Conservation (phyloP, 1,140 invertebrate species). For the Hirudo medicinalis region DNA sequence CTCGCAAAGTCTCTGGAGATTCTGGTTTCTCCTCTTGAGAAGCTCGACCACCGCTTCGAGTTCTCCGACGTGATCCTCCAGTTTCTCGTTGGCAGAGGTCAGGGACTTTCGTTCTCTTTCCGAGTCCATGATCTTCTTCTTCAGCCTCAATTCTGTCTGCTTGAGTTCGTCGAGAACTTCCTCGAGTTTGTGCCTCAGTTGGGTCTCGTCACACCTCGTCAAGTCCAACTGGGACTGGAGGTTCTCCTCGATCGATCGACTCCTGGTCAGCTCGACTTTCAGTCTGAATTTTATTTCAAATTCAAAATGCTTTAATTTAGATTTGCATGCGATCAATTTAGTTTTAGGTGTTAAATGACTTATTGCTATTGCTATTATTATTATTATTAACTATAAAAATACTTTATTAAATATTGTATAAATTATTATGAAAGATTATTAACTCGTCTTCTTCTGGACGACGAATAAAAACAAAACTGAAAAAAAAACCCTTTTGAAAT, state of each 20-base stretch:
- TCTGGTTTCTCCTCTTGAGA: neutral
- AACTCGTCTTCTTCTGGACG: no score
- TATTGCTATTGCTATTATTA: no score
- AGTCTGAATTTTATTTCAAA: neutral
- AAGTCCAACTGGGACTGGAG: neutral
- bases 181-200: neutral
- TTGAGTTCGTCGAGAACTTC: neutral
- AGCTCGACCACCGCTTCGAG: neutral
- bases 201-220: neutral
- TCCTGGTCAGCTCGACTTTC: neutral
- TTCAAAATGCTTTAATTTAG: no score
- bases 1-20: constrained; percentile 2
- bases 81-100: neutral
- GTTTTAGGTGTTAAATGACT: no score
- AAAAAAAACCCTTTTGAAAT: no score
- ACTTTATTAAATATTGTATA: no score
- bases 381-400: no score
- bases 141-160: neutral
- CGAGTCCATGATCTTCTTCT: neutral
- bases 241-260: neutral
- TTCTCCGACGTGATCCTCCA: neutral
- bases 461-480: no score
- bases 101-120: neutral
- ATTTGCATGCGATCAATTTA: no score
- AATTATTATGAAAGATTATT: no score